phyloP scores from a whole-genome alignment of 2,888 invertebrate genomes.

The Euzetes globulus region DNA sequence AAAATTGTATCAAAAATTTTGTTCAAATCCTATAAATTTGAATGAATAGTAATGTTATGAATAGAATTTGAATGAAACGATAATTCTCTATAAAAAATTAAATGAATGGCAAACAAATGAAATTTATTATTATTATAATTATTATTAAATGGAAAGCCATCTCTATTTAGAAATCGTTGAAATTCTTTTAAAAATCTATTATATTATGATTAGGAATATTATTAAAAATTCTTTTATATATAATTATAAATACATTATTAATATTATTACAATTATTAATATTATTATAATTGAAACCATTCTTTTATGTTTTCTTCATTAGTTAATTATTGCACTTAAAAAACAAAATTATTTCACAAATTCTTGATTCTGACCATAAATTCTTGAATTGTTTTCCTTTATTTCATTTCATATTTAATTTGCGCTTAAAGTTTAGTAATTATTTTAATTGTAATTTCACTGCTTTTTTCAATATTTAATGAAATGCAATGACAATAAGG shows the following conservation, averaged over 20 bases:
- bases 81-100: neutral
- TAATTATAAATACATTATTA: constrained; percentile 13
- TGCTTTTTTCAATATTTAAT: neutral
- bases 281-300: constrained; percentile 2
- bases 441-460: neutral
- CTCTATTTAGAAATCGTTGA: neutral
- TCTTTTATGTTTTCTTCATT: constrained; percentile 3
- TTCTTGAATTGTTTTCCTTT: neutral
- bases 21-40: neutral
- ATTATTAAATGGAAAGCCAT: neutral
- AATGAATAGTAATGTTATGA: too few relatives aligned
- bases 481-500: constrained; percentile 13
- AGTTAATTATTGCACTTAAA: constrained; percentile 21
- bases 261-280: constrained; percentile 8
- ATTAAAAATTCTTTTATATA: constrained; percentile 25
- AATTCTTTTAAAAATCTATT: neutral
- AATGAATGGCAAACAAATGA: neutral
- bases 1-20: neutral
- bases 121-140: neutral
- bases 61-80: too few relatives aligned
- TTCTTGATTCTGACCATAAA: neutral
- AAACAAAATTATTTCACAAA: neutral
- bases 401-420: neutral
- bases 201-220: constrained; percentile 10
- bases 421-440: neutral